phyloP scores from a whole-genome alignment of 2,888 invertebrate genomes.

The Labia minor region DNA sequence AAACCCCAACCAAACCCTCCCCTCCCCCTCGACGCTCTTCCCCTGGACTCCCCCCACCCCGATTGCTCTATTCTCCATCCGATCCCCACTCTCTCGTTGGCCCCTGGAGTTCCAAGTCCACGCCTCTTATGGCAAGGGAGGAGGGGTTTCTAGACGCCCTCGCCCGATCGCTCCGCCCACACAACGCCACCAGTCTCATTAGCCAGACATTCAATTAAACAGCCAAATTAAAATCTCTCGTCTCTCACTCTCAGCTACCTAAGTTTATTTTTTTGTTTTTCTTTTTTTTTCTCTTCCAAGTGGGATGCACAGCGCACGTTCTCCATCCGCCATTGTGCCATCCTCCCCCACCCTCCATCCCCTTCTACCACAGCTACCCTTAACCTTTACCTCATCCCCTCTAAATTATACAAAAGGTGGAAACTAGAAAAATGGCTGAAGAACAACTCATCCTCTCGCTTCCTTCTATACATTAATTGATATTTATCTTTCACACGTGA shows the following conservation, averaged over 20 bases:
- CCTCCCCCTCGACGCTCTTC: background rate
- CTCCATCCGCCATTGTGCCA: background rate
- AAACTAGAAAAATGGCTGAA: background rate
- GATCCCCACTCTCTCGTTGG: background rate
- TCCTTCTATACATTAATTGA: background rate
- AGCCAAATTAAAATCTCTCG: background rate
- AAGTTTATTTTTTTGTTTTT: background rate
- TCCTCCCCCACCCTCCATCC: background rate
- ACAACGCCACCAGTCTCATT: background rate
- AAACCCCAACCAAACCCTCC: background rate
- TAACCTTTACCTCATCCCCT: no score
- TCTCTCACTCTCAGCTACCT: background rate
- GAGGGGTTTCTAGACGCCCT: background rate
- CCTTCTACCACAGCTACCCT: no score
- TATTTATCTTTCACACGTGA: constrained; percentile 13
- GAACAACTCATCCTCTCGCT: background rate
- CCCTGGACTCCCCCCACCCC: no score
- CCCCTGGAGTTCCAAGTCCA: background rate
- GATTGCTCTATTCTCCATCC: background rate
- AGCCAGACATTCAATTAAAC: background rate
- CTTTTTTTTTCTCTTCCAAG: background rate
- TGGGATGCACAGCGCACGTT: background rate
- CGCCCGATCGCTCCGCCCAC: background rate
- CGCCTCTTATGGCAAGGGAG: background rate
- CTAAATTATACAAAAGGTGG: no score